phyloP scores from a whole-genome alignment of 2,113 vertebrate species.

The Hyla sarda region DNA sequence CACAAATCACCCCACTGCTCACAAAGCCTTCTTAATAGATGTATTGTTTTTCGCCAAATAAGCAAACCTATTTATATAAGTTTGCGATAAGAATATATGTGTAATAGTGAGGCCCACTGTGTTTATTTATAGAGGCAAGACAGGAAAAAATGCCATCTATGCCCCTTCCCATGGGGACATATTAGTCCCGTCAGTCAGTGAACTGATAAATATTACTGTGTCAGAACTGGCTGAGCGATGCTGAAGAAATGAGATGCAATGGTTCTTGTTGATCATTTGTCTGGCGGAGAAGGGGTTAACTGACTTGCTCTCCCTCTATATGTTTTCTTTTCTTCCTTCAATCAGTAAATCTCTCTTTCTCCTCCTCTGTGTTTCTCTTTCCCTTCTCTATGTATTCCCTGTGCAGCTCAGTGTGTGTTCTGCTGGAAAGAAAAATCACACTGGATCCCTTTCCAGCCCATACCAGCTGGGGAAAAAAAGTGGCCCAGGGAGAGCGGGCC shows the following conservation, averaged over 20 bases:
- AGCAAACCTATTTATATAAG: slow-evolving; percentile 37
- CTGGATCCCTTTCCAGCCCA: slow-evolving; percentile 37
- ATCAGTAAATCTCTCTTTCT: slow-evolving; percentile 59
- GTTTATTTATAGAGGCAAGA: slow-evolving; percentile 20
- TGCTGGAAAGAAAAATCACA: slow-evolving; percentile 59
- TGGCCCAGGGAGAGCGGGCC: slow-evolving; percentile 1
- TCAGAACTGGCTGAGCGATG: not conserved
- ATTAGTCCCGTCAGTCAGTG: slow-evolving; percentile 17
- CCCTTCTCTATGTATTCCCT: slow-evolving; percentile 52
- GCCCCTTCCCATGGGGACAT: not conserved
- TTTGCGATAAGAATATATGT: slow-evolving; percentile 1
- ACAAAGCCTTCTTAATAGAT: slow-evolving; percentile 21
- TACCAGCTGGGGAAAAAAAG: slow-evolving; percentile 59
- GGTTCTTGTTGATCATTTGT: not conserved
- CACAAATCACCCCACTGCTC: not conserved
- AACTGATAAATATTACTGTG: slow-evolving; percentile 7
- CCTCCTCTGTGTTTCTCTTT: slow-evolving; percentile 58
- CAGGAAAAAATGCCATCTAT: slow-evolving; percentile 19
- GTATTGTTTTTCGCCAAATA: slow-evolving; percentile 30
- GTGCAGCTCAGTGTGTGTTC: slow-evolving; percentile 63
- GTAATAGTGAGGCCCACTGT: not conserved
- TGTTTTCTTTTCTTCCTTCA: slow-evolving; percentile 57
- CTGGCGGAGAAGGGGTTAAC: slow-evolving; percentile 34
- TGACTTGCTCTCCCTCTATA: slow-evolving; percentile 44
- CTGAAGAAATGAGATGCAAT: not conserved